phyloP scores from a whole-genome alignment of 2,113 vertebrate species.

The Cryptomyrus ogoouensis region DNA sequence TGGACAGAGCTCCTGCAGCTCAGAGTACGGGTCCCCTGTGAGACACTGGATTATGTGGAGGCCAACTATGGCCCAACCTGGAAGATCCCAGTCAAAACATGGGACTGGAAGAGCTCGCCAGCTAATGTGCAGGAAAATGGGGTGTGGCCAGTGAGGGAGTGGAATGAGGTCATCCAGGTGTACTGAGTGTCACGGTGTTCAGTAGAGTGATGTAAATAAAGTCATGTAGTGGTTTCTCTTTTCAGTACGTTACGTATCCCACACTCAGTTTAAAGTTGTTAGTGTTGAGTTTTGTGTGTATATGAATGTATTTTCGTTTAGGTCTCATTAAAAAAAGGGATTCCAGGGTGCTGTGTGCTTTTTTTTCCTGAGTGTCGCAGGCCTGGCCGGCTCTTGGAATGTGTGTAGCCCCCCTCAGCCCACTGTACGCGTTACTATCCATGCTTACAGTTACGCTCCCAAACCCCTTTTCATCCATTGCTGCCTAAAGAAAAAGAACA shows the following conservation, averaged over 20 bases:
- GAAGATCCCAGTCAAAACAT: slow-evolving; percentile 69
- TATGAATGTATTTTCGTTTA: not conserved
- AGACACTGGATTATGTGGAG: slow-evolving; percentile 69
- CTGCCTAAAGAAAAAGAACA: not conserved
- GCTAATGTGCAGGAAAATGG: slow-evolving; percentile 74
- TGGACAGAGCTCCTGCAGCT: slow-evolving; percentile 79
- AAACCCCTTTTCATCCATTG: not conserved
- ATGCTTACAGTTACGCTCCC: not conserved
- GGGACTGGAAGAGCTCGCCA: slow-evolving; percentile 85
- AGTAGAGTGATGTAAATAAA: not conserved
- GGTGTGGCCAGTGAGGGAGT: slow-evolving; percentile 72
- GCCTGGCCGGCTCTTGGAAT: not conserved
- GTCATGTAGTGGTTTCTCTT: not conserved
- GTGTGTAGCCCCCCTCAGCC: not conserved
- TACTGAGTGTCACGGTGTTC: slow-evolving; percentile 50
- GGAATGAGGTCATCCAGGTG: slow-evolving; percentile 78
- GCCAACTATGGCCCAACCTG: slow-evolving; percentile 79
- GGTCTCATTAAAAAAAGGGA: not conserved
- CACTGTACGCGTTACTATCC: not conserved
- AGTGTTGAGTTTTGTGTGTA: not conserved
- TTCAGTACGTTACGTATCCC: not conserved
- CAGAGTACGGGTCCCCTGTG: slow-evolving; percentile 72
- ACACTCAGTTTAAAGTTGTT: not conserved
- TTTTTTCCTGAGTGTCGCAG: not conserved
- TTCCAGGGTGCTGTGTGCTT: not conserved